Evolutionary conservation across 2,113 vertebrate species (phyloP).

Genomic region (Esox niger): DNA sequence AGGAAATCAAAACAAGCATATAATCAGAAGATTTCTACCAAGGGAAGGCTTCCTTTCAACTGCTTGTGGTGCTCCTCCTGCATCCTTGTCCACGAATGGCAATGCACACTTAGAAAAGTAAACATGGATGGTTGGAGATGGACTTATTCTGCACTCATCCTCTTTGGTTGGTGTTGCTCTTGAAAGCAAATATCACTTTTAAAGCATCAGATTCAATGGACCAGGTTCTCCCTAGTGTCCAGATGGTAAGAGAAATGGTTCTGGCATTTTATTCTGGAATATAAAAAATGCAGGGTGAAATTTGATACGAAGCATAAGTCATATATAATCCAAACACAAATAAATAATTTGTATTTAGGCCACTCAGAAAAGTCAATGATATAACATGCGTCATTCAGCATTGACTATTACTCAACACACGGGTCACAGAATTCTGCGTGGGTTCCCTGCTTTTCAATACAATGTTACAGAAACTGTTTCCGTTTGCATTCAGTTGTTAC

Average conservation of each 20-base stretch:
- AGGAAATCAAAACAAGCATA: slow-evolving; percentile 57
- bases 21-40: slow-evolving; percentile 58
- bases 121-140: slow-evolving; percentile 60
- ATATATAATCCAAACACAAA: slow-evolving; percentile 55
- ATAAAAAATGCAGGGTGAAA: slow-evolving; percentile 76
- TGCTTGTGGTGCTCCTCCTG: neutral
- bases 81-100: slow-evolving; percentile 27
- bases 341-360: slow-evolving; percentile 66
- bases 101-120: slow-evolving; percentile 49
- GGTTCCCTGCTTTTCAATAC: too few relatives aligned
- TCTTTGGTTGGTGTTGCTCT: slow-evolving; percentile 34
- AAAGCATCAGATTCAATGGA: slow-evolving; percentile 64
- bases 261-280: slow-evolving; percentile 52
- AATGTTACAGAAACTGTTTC: too few relatives aligned
- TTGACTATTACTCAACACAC: too few relatives aligned
- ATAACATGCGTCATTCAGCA: neutral
- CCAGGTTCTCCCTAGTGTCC: slow-evolving; percentile 60
- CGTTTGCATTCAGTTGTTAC: too few relatives aligned
- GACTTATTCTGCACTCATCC: slow-evolving; percentile 32
- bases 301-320: slow-evolving; percentile 64
- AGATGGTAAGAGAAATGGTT: slow-evolving; percentile 42
- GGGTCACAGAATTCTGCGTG: neutral
- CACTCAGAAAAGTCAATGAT: slow-evolving; percentile 33
- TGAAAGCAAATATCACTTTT: slow-evolving; percentile 60
- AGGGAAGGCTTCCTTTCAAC: slow-evolving; percentile 44